These are phyloP conservation scores for Chloropsis hardwickii DNA, from an alignment of 2,113 vertebrate genomes.

Conservation along the genomic window DNA sequence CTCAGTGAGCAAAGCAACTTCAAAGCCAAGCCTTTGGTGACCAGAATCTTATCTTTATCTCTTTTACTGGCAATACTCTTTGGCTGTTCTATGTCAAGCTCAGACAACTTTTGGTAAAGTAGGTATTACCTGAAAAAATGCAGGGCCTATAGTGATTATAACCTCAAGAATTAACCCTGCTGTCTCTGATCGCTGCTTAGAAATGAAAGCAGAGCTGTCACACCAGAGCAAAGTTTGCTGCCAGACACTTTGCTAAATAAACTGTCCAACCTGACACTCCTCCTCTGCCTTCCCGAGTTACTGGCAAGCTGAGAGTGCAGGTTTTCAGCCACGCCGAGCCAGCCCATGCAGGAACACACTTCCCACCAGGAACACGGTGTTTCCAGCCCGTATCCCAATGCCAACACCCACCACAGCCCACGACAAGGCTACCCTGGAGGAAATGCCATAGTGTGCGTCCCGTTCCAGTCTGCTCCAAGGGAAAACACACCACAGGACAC, in stretches of 20 bases:
- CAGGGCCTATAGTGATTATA: neutral
- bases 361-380: fast-evolving
- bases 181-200: neutral
- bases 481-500: neutral
- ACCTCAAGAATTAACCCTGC: neutral
- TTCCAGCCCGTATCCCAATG: fast-evolving
- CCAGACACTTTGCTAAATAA: neutral
- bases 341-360: neutral
- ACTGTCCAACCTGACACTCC: neutral
- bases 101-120: conserved; percentile 20
- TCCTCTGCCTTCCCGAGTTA: neutral
- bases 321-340: neutral
- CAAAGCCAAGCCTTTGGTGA: conserved; percentile 22
- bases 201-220: neutral
- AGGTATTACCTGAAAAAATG: neutral
- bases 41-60: conserved; percentile 38
- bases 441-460: neutral
- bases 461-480: neutral
- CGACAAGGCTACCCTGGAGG: neutral
- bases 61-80: conserved; percentile 16
- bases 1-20: neutral
- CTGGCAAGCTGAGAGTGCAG: neutral
- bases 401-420: neutral
- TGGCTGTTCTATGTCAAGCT: neutral
- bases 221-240: neutral